Base-by-base conservation (phyloP, 1,140 invertebrate genomes). In the Hyles euphorbiae region DNA sequence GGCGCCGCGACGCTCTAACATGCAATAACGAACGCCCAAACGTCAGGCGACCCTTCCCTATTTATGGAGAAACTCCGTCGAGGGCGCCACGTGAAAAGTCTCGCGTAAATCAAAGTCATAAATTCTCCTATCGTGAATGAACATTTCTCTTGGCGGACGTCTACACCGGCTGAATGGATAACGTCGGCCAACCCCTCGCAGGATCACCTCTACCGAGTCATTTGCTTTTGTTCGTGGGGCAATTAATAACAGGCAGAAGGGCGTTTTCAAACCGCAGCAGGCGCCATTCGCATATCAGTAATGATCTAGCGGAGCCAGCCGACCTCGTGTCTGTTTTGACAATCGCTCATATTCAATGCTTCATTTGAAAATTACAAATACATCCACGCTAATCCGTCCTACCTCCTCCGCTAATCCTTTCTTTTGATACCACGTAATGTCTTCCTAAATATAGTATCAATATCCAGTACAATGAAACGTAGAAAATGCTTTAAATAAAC, bases 221-320 rank as follows among this genome's bases (percentile, higher is more conserved):
- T 87, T 87, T 88, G 83, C 86, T 84, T 87, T 88, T 87, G 86
- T 88, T 88, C 86, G 72, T 71, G 68, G 60, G 72, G 81, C 81
- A 87, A 88, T 87, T 88, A 88, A 87, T 88, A 86, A 84, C 76
- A 68, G 73, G 55, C 81, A 80, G 76, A 75, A 78, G 77, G 83
- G 81, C 82, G 82, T 82, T 83, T 75, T 74, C 71, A 63, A 76
- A 78, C 79, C 79, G 72, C 82, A 73, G 51, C 57, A 58, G 68
- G 70, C 78, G 70, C 78, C 73, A 78, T 80, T 73, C 73, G 72
- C 68, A 74, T 81, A 83, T 81, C 80, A 74, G 73, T 78, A 77
- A 82, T 76, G 76, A 80, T 78, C 76, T 79, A 74, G 66, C 65
- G 69, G 61, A 47, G 68, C 67, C 61, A 43, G 56, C 60, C 58